These are phyloP conservation scores for Callosobruchus maculatus DNA, from an alignment of 2,888 invertebrate genomes.

Conservation along the genomic window DNA sequence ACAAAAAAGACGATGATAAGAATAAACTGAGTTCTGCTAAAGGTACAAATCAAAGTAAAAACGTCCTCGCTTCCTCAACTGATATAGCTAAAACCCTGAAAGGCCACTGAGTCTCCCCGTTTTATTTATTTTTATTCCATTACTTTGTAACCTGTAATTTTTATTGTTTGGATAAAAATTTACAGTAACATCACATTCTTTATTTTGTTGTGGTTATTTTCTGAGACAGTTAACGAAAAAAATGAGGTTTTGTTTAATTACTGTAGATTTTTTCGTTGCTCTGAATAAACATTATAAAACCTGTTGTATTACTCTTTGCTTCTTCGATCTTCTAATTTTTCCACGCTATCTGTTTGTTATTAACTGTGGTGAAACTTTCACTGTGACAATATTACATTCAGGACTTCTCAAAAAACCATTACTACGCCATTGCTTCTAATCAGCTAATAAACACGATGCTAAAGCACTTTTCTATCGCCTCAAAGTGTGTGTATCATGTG, in stretches of 20 bases:
- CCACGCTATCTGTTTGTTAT: background rate
- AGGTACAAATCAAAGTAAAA: conserved; percentile 42
- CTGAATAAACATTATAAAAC: background rate
- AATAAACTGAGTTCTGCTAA: conserved; percentile 45
- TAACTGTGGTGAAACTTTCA: background rate
- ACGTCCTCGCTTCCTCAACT: conserved; percentile 33
- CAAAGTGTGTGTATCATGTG: too few relatives aligned
- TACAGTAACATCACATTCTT: background rate
- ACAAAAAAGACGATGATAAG: conserved; percentile 45
- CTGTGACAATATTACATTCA: background rate
- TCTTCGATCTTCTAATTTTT: background rate
- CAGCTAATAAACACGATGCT: background rate
- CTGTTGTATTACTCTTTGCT: background rate
- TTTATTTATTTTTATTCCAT: conserved; percentile 7
- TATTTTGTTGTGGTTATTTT: background rate
- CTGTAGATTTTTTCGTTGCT: background rate
- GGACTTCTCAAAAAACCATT: too few relatives aligned
- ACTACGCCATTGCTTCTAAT: background rate
- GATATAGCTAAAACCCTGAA: conserved; percentile 31
- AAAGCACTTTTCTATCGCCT: background rate
- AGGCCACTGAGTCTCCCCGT: conserved; percentile 22
- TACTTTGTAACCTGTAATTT: conserved; percentile 6
- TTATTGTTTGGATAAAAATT: conserved; percentile 13
- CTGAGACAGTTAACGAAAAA: background rate
- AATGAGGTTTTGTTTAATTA: background rate